Percentiles rank a stretch among this genome's conserved stretches.
Evolutionary conservation across 2,888 invertebrate genomes (phyloP).

Genomic region (Ormyrus pomaceus): DNA sequence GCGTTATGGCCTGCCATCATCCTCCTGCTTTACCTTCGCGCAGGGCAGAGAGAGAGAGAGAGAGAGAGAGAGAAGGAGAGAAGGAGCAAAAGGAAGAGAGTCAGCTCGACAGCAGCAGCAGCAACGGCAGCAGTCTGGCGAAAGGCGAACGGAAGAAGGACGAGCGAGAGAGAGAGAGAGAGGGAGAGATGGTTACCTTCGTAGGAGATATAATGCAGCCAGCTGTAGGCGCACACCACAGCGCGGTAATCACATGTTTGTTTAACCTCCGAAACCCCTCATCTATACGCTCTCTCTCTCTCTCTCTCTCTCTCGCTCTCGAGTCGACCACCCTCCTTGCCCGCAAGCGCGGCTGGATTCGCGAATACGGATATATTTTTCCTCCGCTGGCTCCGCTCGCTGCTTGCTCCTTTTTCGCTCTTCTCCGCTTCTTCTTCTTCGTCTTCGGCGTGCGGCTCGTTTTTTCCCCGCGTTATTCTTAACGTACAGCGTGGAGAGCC

Average conservation of each 20-base stretch:
- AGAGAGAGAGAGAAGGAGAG: slow-evolving; percentile 47
- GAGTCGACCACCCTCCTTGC: slow-evolving; percentile 65
- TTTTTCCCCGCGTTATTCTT: slow-evolving; percentile 11
- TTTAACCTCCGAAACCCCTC: slow-evolving; percentile 75
- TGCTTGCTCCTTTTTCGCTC: slow-evolving; percentile 49
- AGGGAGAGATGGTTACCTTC: slow-evolving; percentile 68
- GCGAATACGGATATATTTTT: slow-evolving; percentile 68
- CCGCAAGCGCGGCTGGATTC: slow-evolving; percentile 55
- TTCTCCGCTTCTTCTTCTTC: slow-evolving; percentile 27
- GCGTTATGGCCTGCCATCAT: slow-evolving; percentile 62
- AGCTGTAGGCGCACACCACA: slow-evolving; percentile 70
- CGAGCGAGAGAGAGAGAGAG: slow-evolving; percentile 51
- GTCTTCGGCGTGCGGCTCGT: slow-evolving; percentile 9
- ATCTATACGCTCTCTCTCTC: slow-evolving; percentile 67
- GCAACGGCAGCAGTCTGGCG: slow-evolving; percentile 9
- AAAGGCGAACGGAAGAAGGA: slow-evolving; percentile 10
- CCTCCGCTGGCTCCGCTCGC: slow-evolving; percentile 46
- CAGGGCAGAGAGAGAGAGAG: slow-evolving; percentile 36
- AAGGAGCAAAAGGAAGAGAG: slow-evolving; percentile 35
- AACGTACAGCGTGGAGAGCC: background rate
- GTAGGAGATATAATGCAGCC: slow-evolving; percentile 74
- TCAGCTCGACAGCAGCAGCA: background rate
- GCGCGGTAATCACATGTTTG: slow-evolving; percentile 75
- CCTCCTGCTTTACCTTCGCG: slow-evolving; percentile 32
- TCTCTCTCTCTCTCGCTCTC: slow-evolving; percentile 47